Evolutionary conservation across 2,888 invertebrate genomes (phyloP).

Genomic region (Liodrosophila aerea): DNA sequence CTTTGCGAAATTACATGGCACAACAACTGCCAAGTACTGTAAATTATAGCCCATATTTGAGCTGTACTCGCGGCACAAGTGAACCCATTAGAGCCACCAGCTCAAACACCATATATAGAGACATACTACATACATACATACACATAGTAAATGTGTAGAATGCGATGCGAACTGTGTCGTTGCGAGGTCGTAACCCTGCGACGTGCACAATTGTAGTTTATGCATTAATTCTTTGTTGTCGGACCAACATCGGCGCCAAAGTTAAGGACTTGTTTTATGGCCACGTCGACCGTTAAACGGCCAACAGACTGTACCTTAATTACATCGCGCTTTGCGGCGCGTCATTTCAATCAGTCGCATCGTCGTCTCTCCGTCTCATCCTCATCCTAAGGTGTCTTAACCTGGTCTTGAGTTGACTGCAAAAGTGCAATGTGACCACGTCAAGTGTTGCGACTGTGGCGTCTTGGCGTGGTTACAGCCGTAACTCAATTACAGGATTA

Average conservation of each 20-base stretch:
- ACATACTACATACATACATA: too few species aligned
- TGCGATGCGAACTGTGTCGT: constrained; percentile 7
- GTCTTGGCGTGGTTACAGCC: constrained; percentile 14
- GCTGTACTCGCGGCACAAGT: constrained; percentile 23
- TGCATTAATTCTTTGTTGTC: constrained; percentile 50
- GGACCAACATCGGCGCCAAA: constrained; percentile 24
- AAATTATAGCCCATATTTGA: constrained; percentile 51
- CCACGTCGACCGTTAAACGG: constrained; percentile 28
- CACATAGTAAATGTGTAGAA: too few species aligned
- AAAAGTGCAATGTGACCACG: constrained; percentile 30
- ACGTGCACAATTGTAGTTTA: constrained; percentile 60
- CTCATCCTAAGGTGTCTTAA: constrained; percentile 13
- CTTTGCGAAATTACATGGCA: constrained; percentile 32
- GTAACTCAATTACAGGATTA: constrained; percentile 69
- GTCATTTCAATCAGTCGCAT: constrained; percentile 46
- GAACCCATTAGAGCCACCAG: constrained; percentile 31
- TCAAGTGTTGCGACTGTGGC: constrained; percentile 14
- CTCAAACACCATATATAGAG: not conserved
- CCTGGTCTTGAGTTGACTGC: constrained; percentile 4
- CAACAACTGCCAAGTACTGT: constrained; percentile 28
- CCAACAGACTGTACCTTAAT: constrained; percentile 40
- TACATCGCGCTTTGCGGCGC: constrained; percentile 27
- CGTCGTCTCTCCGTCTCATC: not conserved
- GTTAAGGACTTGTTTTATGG: constrained; percentile 54
- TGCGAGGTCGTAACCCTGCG: constrained; percentile 45